Base-by-base conservation (phyloP, 2,888 invertebrate genomes). In the Andrena chrysosceles region DNA sequence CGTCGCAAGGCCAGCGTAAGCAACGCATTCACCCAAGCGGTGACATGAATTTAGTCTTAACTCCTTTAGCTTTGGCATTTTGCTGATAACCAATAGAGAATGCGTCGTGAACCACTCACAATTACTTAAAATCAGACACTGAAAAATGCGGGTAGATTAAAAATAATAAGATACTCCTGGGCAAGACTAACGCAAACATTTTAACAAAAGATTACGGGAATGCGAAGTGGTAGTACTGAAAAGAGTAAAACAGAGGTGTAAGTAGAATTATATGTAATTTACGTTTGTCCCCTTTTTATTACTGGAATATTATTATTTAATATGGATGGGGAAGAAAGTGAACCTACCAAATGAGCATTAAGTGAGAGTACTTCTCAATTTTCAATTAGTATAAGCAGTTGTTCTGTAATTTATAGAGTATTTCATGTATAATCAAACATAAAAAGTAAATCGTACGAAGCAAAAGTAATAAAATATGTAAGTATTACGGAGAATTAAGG, bases 101-200 rank as follows among this genome's bases (percentile, higher is more conserved):
- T 97, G 96, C 0, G 97, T 96, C 70, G 96, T 96, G 80, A 98
- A 95, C 97, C 97, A 97, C 6, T 95, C 94, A 91, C 97, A 97
- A 80, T 96, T 95, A 42, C 97, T 96, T 71, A 98, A 94, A 89
- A 97, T 96, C 66, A 97, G 91, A 64, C 96, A 95, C 97, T 97
- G 92, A 74, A 86, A 87, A 72, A 75, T 72, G 33, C 59, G 16
- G 7, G 52, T 1, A 26, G 35, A 56, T 63, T 63, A 33, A 26
- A 59, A 68, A 64, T 2, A 20, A n/a, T 52, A 16, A 8, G 26
- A 48, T 59, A 42, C 4, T 29, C 10, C 42, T 16, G 16, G 42
- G 4, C 42, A 16, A 42, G 4, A 16, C 33, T 26, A 26, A 33
- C 31, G 2, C 31, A 13, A 33, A 31, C 20, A 6, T 29, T 8